Conservation (phyloP, 2,113 vertebrate genomes). For the Ictalurus furcatus region DNA sequence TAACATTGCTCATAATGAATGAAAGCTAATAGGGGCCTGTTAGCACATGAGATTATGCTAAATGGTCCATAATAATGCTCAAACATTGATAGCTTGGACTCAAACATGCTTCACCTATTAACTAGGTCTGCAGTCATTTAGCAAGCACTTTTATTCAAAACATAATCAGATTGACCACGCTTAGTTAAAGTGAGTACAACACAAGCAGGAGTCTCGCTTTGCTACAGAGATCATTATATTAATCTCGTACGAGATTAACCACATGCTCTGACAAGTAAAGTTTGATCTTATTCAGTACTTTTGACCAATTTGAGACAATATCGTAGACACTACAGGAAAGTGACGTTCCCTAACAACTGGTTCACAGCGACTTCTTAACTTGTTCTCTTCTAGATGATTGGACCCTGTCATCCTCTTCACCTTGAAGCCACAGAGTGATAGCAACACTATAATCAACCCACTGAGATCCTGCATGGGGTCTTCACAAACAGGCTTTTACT, state of each 20-base stretch:
- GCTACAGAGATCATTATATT: neutral
- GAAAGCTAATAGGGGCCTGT: neutral
- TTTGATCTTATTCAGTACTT: neutral
- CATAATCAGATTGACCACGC: neutral
- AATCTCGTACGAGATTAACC: neutral
- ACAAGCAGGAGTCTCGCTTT: neutral
- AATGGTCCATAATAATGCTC: neutral
- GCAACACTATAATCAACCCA: conserved; percentile 26
- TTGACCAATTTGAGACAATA: neutral
- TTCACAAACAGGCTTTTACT: conserved; percentile 28
- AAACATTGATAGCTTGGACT: neutral
- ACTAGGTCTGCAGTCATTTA: neutral
- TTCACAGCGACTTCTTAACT: neutral
- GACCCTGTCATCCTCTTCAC: conserved; percentile 6
- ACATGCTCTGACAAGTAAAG: neutral
- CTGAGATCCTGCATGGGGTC: conserved; percentile 33
- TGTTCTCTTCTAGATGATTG: conserved; percentile 17
- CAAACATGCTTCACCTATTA: neutral
- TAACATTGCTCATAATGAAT: conserved; percentile 14
- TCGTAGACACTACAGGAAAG: neutral
- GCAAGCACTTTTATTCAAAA: neutral
- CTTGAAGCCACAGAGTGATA: conserved; percentile 5
- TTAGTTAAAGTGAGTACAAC: neutral
- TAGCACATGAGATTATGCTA: neutral
- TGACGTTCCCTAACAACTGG: neutral